phyloP scores from a whole-genome alignment of 2,888 invertebrate genomes.

The Lomographa bimaculata region DNA sequence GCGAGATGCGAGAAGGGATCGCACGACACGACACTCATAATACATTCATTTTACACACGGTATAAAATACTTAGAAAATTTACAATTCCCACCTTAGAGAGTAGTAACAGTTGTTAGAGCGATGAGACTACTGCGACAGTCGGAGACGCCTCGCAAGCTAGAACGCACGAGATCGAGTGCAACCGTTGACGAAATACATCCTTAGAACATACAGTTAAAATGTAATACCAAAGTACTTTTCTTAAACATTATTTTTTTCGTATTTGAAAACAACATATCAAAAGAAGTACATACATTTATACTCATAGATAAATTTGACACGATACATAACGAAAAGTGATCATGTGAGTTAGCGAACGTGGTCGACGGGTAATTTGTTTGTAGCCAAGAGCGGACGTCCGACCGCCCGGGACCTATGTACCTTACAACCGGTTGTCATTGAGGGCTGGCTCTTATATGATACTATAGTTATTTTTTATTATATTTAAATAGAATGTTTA shows the following conservation, averaged over 20 bases:
- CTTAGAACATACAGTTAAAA: conserved; percentile 68
- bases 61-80: conserved; percentile 83
- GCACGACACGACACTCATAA: conserved; percentile 55
- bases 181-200: conserved; percentile 66
- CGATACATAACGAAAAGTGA: conserved; percentile 47
- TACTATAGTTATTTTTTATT: conserved; percentile 80
- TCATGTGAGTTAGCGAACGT: conserved; percentile 13
- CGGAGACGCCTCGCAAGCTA: conserved; percentile 29
- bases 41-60: conserved; percentile 74
- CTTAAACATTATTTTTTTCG: conserved; percentile 73
- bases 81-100: conserved; percentile 73
- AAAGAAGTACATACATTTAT: conserved; percentile 66
- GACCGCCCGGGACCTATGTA: conserved; percentile 27
- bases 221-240: conserved; percentile 77
- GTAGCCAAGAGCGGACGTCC: conserved; percentile 8
- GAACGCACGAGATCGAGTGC: conserved; percentile 51
- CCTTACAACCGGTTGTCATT: conserved; percentile 65
- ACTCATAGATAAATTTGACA: conserved; percentile 68
- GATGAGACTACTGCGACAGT: conserved; percentile 37
- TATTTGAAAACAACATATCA: conserved; percentile 77
- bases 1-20: conserved; percentile 39
- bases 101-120: conserved; percentile 57
- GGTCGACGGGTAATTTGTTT: conserved; percentile 28
- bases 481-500: conserved; percentile 71
- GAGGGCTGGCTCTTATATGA: conserved; percentile 77